phyloP scores from a whole-genome alignment of 2,113 vertebrate genomes.

The rabbit (Oryctolagus cuniculus) region DNA sequence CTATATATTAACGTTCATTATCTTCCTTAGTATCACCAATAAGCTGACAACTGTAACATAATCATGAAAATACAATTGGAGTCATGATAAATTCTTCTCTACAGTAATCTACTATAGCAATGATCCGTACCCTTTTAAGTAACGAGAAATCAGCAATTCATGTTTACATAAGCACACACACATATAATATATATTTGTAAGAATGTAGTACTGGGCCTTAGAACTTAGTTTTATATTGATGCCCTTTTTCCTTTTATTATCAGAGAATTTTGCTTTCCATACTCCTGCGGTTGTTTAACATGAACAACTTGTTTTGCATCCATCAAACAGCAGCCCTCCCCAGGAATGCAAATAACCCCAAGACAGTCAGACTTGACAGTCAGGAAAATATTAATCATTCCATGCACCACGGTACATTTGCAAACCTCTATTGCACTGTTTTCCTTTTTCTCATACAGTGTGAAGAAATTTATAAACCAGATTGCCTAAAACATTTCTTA shows the following conservation, averaged over 20 bases:
- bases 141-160: background rate
- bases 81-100: constrained; percentile 41
- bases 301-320: constrained; percentile 40
- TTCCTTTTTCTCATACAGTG: constrained; percentile 61
- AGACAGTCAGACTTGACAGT: constrained; percentile 11
- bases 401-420: constrained; percentile 63
- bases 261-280: background rate
- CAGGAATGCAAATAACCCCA: constrained; percentile 72
- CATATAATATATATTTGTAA: too few relatives aligned
- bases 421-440: constrained; percentile 62
- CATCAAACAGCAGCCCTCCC: constrained; percentile 34
- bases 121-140: background rate
- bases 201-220: background rate
- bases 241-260: background rate
- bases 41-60: constrained; percentile 21
- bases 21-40: constrained; percentile 45
- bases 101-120: constrained; percentile 42
- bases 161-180: background rate
- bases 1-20: constrained; percentile 74
- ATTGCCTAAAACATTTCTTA: constrained; percentile 70
- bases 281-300: constrained; percentile 34
- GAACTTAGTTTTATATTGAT: background rate
- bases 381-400: constrained; percentile 64
- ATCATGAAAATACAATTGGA: constrained; percentile 63
- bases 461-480: constrained; percentile 73